Percentiles rank a stretch among this genome's conserved stretches.
Conservation (phyloP, 2,113 vertebrate species). For the Pithys albifrons region DNA sequence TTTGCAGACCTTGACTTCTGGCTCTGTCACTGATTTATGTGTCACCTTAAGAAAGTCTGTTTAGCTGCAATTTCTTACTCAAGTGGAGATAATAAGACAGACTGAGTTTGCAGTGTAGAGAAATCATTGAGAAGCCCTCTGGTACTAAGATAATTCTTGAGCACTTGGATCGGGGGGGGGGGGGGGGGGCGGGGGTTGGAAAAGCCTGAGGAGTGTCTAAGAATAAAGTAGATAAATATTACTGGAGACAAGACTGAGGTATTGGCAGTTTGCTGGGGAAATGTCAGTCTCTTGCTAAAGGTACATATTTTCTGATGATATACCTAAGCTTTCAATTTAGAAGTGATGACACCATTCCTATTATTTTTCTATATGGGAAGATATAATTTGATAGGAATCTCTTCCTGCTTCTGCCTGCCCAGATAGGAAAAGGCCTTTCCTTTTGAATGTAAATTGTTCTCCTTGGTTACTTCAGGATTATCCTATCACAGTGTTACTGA, state of each 20-base stretch:
- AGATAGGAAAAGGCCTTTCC: background rate
- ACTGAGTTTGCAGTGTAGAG: background rate
- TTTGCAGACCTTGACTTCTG: conserved; percentile 30
- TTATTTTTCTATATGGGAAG: background rate
- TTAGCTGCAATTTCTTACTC: conserved; percentile 20
- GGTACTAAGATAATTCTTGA: conserved; percentile 17
- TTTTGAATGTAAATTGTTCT: background rate
- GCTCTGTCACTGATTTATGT: background rate
- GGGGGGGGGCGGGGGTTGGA: background rate
- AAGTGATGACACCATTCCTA: background rate
- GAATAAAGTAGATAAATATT: conserved; percentile 4
- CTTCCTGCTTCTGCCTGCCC: background rate
- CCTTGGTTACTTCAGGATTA: background rate
- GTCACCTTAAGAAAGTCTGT: conserved; percentile 37
- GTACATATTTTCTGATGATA: background rate
- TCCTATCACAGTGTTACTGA: background rate
- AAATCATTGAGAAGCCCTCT: conserved; percentile 3
- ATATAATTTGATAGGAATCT: background rate
- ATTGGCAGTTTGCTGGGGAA: background rate
- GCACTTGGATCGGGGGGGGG: background rate
- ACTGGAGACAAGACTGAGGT: background rate
- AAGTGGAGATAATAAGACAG: conserved; percentile 39
- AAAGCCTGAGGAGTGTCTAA: background rate
- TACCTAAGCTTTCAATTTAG: background rate
- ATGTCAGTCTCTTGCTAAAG: background rate